Base-by-base conservation (phyloP, 2,113 vertebrate genomes). In the Saimiri boliviensis region DNA sequence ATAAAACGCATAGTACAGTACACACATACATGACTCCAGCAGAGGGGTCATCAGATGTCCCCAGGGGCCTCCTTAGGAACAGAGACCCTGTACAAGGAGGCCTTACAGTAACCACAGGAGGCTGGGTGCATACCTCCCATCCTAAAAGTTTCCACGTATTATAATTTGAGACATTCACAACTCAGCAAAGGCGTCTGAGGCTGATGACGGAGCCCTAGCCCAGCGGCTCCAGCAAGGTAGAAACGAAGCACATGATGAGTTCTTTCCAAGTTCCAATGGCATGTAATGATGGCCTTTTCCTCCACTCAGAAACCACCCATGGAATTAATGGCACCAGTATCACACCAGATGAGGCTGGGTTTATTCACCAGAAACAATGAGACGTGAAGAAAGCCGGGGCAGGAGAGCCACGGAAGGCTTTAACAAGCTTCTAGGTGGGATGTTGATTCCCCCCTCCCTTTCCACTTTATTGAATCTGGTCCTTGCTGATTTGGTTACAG, bases 301-400 rank as follows among this genome's bases (percentile, higher is more conserved):
- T 97, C 96, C 92, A 47, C 93, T 94, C 96, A 1, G 88, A 84
- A 97, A 79, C 93, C 97, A 40, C 98, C 98, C 92, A 84, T 98
- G 98, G 98, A 95, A 97, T 98, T 98, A 93, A 98, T 94, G 96
- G 97, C 40, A 40, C 96, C 3, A 5, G 68, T 84, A 90, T 95
- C 97, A 74, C 90, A 96, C 97, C 97, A 94, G 97, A 79, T 89
- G 27, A 1, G 89, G 68, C 58, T 60, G 12, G 66, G 90, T 81
- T 92, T 85, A 81, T 54, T 87, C 93, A 79, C 80, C 83, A 71
- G 89, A 76, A 96, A 71, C 91, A 96, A 42, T 42, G 74, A 93
- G 89, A 79, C 30, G 19, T 56, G 71, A 8, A 47, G 92, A 88
- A 47, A 23, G 14, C 58, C 0, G 12, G 88, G 74, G 74, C 71